Percentiles rank a stretch among this genome's conserved stretches.
Conservation (phyloP, 2,888 invertebrate species). For the Eustalomyia histrio region DNA sequence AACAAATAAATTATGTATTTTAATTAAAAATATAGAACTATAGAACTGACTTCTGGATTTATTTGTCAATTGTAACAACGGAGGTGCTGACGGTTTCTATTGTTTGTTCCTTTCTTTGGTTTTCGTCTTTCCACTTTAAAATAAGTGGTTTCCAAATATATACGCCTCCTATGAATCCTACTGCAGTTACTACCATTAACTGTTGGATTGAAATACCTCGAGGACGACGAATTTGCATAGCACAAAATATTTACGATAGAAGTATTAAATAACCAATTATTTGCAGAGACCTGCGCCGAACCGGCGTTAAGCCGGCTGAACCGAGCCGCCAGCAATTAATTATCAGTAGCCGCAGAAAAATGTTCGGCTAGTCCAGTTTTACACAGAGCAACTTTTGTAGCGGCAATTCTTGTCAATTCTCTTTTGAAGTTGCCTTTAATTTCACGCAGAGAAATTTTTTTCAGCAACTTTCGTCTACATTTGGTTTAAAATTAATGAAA, state of each 20-base stretch:
- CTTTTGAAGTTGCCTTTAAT: no score
- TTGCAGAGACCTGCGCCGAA: neutral
- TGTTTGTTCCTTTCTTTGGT: slow-evolving; percentile 27
- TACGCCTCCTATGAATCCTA: slow-evolving; percentile 77
- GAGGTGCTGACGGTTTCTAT: neutral
- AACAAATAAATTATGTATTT: slow-evolving; percentile 3
- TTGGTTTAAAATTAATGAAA: no score
- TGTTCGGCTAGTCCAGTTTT: no score
- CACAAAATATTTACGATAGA: slow-evolving; percentile 51
- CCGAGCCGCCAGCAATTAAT: no score
- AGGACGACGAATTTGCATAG: slow-evolving; percentile 78
- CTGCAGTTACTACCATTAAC: slow-evolving; percentile 76
- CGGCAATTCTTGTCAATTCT: no score
- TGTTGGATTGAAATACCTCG: slow-evolving; percentile 76
- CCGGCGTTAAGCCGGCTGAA: no score
- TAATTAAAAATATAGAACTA: neutral
- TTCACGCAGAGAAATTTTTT: no score
- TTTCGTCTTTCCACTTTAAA: slow-evolving; percentile 71
- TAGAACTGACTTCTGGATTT: slow-evolving; percentile 45
- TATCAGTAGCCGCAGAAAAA: no score
- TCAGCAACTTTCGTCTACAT: no score
- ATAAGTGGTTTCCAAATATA: slow-evolving; percentile 80
- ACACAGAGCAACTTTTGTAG: no score
- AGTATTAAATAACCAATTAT: slow-evolving; percentile 47
- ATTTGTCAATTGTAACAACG: neutral